Base-by-base conservation (phyloP, 2,888 invertebrate species). In the Apodemia zela region DNA sequence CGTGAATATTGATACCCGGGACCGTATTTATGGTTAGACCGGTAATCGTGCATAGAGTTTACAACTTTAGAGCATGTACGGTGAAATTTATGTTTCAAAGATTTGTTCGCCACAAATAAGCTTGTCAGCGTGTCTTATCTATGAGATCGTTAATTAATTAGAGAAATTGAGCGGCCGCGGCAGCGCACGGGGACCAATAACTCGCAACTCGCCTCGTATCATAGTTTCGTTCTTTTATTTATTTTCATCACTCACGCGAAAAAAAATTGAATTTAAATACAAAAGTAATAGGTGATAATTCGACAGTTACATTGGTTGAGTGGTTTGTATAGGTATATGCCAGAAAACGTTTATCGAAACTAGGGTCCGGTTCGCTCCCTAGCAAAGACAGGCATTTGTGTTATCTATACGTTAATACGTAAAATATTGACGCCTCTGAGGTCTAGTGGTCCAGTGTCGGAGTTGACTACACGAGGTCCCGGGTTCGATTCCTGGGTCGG, bases 91-190 rank as follows among this genome's bases (percentile, higher is more conserved):
- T 91, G 90, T 84, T 80, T 84, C 80, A 84, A 85, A 89, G 89
- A 90, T 91, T 91, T 89, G 89, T 89, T 84, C 80, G 85, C 90
- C 89, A 91, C 91, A 91, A 91, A 91, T 91, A 90, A 91, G 85
- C 84, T 89, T 91, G 91, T 91, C 90, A 90, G 87, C 85, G 85
- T 76, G 82, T 81, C 84, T 90, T 90, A 90, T 90, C 90, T 89
- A 85, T 79, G 77, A 84, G 87, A 91, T 91, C 91, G 88, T 87
- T 90, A 90, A 90, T 90, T 91, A 91, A 91, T 91, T 91, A 91
- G 90, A 90, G 90, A 90, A 89, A 90, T 91, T 91, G 90, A 89
- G 85, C 87, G 87, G 84, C 85, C 84, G 83, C 84, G 13, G 79
- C 83, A 80, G 83, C 78, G 87, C 80, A 80, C 81, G 75, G 91